Conservation (phyloP, 2,113 vertebrate species). For the Thomomys bottae region DNA sequence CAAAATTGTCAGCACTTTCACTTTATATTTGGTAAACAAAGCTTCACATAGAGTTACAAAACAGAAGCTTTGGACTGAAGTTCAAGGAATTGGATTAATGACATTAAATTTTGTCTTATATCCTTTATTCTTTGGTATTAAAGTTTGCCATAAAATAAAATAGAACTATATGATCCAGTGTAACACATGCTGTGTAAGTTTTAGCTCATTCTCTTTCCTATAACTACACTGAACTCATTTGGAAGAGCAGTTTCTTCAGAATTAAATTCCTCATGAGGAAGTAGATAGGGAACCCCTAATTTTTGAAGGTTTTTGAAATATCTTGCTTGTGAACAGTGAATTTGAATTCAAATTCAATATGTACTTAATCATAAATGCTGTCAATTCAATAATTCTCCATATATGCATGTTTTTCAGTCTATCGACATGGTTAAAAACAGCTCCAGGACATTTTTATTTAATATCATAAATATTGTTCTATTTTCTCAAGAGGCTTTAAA, state of each 20-base stretch:
- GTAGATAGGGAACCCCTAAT: not conserved
- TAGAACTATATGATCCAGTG: not conserved
- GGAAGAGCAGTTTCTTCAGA: not conserved
- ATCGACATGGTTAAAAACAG: not conserved
- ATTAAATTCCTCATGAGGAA: not conserved
- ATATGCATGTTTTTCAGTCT: not conserved
- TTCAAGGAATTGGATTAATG: not conserved
- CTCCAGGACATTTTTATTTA: not conserved
- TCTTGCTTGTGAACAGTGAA: not conserved
- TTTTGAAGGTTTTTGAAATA: not conserved
- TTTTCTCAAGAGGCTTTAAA: too few relatives aligned
- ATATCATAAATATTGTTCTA: too few relatives aligned
- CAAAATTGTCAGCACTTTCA: not conserved
- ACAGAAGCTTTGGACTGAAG: not conserved
- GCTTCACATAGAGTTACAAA: not conserved
- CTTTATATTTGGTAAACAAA: not conserved
- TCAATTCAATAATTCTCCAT: not conserved
- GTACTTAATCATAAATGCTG: not conserved
- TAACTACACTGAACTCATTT: not conserved
- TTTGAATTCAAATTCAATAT: not conserved
- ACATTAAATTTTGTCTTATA: too few relatives aligned
- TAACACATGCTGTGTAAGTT: accelerated
- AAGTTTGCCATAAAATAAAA: not conserved
- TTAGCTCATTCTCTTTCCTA: not conserved
- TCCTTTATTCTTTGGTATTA: too few relatives aligned